phyloP scores from a whole-genome alignment of 2,888 invertebrate species.

The Parasteatoda lunata region DNA sequence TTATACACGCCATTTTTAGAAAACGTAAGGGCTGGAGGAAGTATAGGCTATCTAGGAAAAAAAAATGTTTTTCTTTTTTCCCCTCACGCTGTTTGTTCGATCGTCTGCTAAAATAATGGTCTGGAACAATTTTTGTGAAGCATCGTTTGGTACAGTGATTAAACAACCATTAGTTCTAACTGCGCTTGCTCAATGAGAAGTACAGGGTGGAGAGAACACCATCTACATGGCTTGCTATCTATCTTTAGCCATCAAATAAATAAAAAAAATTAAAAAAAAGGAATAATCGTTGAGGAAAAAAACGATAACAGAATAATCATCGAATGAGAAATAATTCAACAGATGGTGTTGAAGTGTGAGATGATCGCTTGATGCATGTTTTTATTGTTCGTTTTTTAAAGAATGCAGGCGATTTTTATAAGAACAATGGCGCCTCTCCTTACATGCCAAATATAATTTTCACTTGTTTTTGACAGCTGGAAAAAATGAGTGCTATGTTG shows the following conservation, averaged over 20 bases:
- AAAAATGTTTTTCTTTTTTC: too few relatives aligned
- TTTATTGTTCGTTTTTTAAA: background rate
- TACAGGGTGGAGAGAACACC: conserved; percentile 18
- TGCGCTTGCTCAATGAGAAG: conserved; percentile 17
- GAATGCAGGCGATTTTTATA: too few relatives aligned
- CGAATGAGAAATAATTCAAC: conserved; percentile 49
- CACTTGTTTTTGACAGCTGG: too few relatives aligned
- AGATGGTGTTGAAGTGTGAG: conserved; percentile 48
- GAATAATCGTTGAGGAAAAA: background rate
- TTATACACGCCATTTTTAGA: too few relatives aligned
- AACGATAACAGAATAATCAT: background rate
- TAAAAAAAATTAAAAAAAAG: background rate
- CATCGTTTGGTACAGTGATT: conserved; percentile 52
- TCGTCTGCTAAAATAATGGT: conserved; percentile 45
- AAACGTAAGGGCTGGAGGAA: too few relatives aligned
- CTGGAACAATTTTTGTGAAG: conserved; percentile 29
- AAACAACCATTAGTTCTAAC: conserved; percentile 53
- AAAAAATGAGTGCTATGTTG: too few relatives aligned
- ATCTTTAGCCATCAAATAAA: conserved; percentile 26
- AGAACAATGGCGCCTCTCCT: too few relatives aligned
- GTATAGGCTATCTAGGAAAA: too few relatives aligned
- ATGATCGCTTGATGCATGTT: conserved; percentile 32
- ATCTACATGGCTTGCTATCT: conserved; percentile 19
- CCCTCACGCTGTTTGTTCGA: background rate
- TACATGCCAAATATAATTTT: too few relatives aligned